Conservation (phyloP, 2,113 vertebrate genomes). For the Megaleporinus macrocephalus region DNA sequence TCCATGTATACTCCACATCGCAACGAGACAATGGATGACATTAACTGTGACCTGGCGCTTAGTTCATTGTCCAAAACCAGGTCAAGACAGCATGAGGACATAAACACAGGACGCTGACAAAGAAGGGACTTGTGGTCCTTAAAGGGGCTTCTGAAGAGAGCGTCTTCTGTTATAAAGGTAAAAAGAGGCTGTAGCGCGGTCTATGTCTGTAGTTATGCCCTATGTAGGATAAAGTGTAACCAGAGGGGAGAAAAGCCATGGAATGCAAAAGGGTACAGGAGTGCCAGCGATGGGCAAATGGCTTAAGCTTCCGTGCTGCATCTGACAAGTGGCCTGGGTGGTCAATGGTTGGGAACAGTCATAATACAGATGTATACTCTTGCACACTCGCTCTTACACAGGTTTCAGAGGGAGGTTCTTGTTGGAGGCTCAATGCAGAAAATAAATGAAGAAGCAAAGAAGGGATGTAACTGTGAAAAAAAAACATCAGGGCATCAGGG, state of each 20-base stretch:
- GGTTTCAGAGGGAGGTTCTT: constrained; percentile 11
- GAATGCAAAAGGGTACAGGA: constrained; percentile 13
- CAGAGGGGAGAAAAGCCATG: neutral
- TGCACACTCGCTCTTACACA: neutral
- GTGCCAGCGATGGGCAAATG: constrained; percentile 6
- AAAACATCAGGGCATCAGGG: constrained; percentile 45
- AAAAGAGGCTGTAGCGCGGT: neutral
- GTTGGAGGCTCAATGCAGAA: neutral
- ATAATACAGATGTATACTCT: neutral
- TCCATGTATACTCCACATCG: constrained; percentile 6
- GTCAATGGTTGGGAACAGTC: neutral
- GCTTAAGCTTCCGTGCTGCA: constrained; percentile 33
- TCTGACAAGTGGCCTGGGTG: neutral
- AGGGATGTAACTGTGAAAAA: neutral
- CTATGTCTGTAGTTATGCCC: neutral
- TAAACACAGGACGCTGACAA: neutral
- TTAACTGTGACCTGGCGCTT: constrained; percentile 22
- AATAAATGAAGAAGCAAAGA: neutral
- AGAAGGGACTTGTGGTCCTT: constrained; percentile 35
- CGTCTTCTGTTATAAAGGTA: constrained; percentile 21
- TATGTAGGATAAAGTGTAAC: neutral
- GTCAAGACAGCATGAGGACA: constrained; percentile 11
- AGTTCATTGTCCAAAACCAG: constrained; percentile 46
- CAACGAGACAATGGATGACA: neutral
- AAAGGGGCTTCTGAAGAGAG: constrained; percentile 23